Conservation (phyloP, 1,140 invertebrate genomes). For the Triops longicaudatus region DNA sequence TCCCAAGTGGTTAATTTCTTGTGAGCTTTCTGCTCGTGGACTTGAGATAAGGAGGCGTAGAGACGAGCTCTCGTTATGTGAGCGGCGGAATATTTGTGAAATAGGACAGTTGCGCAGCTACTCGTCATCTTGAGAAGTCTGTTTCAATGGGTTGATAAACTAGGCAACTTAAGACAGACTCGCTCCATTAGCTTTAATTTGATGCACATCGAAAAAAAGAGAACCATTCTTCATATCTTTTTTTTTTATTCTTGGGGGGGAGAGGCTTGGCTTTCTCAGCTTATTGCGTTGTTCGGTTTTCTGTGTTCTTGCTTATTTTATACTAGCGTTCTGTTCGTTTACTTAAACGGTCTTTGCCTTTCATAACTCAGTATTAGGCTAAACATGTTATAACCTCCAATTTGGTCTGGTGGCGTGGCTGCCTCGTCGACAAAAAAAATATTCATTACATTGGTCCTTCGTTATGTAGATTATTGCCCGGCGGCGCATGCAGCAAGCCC, state of each 20-base stretch:
- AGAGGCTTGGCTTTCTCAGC: neutral
- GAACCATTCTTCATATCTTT: neutral
- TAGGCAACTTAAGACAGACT: neutral
- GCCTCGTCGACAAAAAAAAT: neutral
- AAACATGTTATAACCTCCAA: neutral
- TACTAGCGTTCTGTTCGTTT: no score
- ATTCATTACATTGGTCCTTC: neutral
- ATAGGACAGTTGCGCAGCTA: neutral
- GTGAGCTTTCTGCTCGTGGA: neutral
- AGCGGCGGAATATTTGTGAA: neutral
- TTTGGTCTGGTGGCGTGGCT: neutral
- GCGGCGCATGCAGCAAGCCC: slow-evolving; percentile 18
- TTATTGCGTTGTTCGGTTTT: neutral
- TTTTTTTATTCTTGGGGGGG: no score
- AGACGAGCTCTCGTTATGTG: neutral
- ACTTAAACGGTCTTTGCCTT: no score
- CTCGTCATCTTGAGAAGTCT: neutral
- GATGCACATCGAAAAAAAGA: neutral
- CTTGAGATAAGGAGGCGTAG: neutral
- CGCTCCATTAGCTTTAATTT: neutral
- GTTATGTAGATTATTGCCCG: slow-evolving; percentile 26
- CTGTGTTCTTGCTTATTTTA: no score
- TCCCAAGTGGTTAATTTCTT: slow-evolving; percentile 15
- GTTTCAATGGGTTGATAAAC: neutral
- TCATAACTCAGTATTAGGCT: no score